Percentiles rank a stretch among this genome's conserved stretches.
Evolutionary conservation across 2,888 invertebrate species (phyloP).

Genomic region (Hirtodrosophila cameraria): DNA sequence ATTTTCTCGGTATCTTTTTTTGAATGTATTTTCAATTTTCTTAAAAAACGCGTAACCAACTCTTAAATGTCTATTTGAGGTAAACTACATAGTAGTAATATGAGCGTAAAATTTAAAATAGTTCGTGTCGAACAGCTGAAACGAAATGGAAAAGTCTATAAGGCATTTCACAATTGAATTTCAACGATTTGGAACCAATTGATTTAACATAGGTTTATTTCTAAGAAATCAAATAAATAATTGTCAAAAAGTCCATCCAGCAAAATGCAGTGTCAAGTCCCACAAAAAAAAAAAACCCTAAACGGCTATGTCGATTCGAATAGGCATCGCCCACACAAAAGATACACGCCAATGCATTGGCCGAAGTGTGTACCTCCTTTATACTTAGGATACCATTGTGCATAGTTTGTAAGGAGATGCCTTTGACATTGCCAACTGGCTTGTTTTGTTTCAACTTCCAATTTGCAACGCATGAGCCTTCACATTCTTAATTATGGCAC

Average conservation of each 20-base stretch:
- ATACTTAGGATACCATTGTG: slow-evolving; percentile 27
- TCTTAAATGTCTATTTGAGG: slow-evolving; percentile 34
- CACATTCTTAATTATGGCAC: slow-evolving; percentile 55
- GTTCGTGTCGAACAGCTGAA: slow-evolving; percentile 66
- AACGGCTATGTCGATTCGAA: slow-evolving; percentile 21
- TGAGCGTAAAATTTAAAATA: slow-evolving; percentile 59
- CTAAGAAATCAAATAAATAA: slow-evolving; percentile 68
- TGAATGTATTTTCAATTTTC: slow-evolving; percentile 23
- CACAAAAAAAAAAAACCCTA: slow-evolving; percentile 8
- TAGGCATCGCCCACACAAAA: slow-evolving; percentile 35
- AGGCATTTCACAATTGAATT: slow-evolving; percentile 61
- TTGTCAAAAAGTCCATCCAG: slow-evolving; percentile 51
- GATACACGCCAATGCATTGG: not conserved
- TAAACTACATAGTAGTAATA: slow-evolving; percentile 26
- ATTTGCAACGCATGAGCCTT: slow-evolving; percentile 73
- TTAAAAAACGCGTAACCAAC: slow-evolving; percentile 54
- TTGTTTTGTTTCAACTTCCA: slow-evolving; percentile 53
- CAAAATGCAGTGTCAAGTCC: slow-evolving; percentile 44
- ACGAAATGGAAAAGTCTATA: slow-evolving; percentile 42
- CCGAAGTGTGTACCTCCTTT: slow-evolving; percentile 39
- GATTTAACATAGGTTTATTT: slow-evolving; percentile 67
- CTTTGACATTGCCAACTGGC: slow-evolving; percentile 42
- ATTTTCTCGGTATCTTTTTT: slow-evolving; percentile 62
- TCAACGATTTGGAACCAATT: slow-evolving; percentile 77
- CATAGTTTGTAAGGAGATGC: slow-evolving; percentile 36